phyloP scores from a whole-genome alignment of 2,113 vertebrate genomes.

The Nymphicus hollandicus region DNA sequence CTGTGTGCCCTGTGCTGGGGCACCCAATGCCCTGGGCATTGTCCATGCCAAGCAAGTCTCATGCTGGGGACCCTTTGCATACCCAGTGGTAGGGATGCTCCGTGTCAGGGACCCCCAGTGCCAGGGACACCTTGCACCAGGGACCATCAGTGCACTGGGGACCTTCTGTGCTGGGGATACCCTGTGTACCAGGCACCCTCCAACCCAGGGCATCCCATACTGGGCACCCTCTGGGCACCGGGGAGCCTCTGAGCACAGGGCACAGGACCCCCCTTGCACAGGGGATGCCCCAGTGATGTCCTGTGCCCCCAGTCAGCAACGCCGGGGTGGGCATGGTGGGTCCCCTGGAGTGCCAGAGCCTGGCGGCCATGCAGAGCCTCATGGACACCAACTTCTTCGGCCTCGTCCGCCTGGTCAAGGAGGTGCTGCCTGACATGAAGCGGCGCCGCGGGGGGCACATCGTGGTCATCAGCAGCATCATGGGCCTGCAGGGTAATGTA shows the following conservation, averaged over 20 bases:
- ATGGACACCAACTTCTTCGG: conserved; percentile 80
- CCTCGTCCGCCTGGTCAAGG: conserved; percentile 73
- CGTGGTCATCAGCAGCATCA: conserved; percentile 78
- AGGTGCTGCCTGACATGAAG: conserved; percentile 80
- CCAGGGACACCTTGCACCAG: not conserved
- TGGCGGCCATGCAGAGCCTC: conserved; percentile 69
- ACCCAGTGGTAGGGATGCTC: not conserved
- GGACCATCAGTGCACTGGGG: accelerated
- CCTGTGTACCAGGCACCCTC: not conserved
- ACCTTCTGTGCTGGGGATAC: not conserved
- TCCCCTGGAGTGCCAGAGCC: conserved; percentile 78
- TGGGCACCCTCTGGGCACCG: accelerated
- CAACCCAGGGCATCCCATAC: not conserved
- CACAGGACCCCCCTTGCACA: accelerated
- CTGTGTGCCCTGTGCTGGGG: accelerated
- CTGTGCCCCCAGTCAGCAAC: conserved; percentile 71
- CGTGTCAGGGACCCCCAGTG: not conserved
- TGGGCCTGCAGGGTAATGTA: conserved; percentile 78
- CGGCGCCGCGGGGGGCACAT: conserved; percentile 68
- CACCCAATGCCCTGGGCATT: accelerated
- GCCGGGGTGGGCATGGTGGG: conserved; percentile 80
- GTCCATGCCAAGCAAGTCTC: accelerated
- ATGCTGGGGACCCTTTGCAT: not conserved
- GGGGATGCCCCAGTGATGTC: not conserved
- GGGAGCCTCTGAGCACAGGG: not conserved